phyloP scores from a whole-genome alignment of 2,797 vertebrate species.

The Acipenser oxyrinchus region DNA sequence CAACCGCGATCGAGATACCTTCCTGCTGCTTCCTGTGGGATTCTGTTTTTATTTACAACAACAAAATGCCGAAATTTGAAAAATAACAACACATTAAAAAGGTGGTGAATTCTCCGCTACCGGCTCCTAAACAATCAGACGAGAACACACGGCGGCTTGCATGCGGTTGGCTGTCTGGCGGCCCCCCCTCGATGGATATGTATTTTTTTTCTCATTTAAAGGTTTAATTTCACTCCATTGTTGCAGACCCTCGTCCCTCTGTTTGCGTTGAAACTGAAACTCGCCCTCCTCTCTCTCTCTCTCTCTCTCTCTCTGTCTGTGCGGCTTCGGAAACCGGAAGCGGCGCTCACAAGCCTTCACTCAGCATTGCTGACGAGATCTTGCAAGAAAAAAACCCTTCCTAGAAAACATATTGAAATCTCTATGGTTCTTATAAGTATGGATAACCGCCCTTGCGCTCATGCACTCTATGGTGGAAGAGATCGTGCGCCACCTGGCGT shows the following conservation, averaged over 20 bases:
- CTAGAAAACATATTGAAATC: too few relatives aligned
- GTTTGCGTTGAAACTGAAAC: conserved; percentile 15
- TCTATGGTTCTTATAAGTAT: too few relatives aligned
- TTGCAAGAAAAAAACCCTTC: too few relatives aligned
- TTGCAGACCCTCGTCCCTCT: neutral
- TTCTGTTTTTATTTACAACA: too few relatives aligned
- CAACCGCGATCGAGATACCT: too few relatives aligned
- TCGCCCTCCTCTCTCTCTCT: conserved; percentile 11
- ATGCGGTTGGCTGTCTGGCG: neutral
- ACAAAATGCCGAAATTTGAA: too few relatives aligned
- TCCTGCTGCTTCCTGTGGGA: too few relatives aligned
- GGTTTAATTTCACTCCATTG: conserved; percentile 11
- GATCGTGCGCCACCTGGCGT: too few relatives aligned
- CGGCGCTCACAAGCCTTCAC: neutral
- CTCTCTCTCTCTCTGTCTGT: conserved; percentile 14
- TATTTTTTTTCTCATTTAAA: conserved; percentile 5
- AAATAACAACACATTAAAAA: too few relatives aligned
- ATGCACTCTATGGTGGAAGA: too few relatives aligned
- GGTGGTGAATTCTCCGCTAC: neutral
- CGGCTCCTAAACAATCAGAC: neutral
- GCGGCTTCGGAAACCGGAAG: neutral
- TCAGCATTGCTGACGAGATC: too few relatives aligned
- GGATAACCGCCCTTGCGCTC: too few relatives aligned
- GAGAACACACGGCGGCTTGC: neutral
- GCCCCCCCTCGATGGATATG: neutral